Evolutionary conservation across 1,140 invertebrate genomes (phyloP).

Genomic region (Heliconius hewitsoni): DNA sequence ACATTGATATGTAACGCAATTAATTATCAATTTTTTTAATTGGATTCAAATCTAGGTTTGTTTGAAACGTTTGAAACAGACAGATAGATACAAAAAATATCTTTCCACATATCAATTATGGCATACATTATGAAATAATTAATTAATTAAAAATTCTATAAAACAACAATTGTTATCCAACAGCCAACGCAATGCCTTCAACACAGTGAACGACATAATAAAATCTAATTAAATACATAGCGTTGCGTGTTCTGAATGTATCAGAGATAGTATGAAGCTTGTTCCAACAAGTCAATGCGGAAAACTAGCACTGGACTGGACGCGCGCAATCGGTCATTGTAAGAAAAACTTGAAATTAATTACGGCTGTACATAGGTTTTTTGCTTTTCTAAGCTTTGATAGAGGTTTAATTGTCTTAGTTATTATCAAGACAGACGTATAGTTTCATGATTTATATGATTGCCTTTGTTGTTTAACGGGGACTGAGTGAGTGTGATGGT

Average conservation of each 20-base stretch:
- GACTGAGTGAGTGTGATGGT: not conserved
- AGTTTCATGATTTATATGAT: slow-evolving; percentile 6
- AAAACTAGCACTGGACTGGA: not conserved
- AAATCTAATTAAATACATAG: slow-evolving; percentile 31
- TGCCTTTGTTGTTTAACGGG: not conserved
- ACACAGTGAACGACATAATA: slow-evolving; percentile 22
- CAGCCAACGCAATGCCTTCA: not conserved
- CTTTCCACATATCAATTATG: not conserved
- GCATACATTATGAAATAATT: not conserved
- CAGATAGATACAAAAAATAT: too few species aligned
- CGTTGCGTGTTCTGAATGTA: slow-evolving; percentile 32
- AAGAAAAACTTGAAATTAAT: slow-evolving; percentile 8
- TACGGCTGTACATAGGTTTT: not conserved
- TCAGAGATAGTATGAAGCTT: slow-evolving; percentile 22
- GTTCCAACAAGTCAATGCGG: slow-evolving; percentile 27
- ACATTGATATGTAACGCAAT: too few species aligned
- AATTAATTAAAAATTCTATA: not conserved
- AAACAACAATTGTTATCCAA: not conserved
- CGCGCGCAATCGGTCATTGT: slow-evolving; percentile 11
- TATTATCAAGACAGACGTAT: not conserved
- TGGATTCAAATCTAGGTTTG: too few species aligned
- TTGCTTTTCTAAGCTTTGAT: not conserved
- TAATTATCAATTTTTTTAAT: too few species aligned
- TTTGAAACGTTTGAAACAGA: too few species aligned
- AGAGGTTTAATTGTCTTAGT: not conserved